Conservation (phyloP, 1,140 invertebrate genomes). For the Drosophila equinoxialis region DNA sequence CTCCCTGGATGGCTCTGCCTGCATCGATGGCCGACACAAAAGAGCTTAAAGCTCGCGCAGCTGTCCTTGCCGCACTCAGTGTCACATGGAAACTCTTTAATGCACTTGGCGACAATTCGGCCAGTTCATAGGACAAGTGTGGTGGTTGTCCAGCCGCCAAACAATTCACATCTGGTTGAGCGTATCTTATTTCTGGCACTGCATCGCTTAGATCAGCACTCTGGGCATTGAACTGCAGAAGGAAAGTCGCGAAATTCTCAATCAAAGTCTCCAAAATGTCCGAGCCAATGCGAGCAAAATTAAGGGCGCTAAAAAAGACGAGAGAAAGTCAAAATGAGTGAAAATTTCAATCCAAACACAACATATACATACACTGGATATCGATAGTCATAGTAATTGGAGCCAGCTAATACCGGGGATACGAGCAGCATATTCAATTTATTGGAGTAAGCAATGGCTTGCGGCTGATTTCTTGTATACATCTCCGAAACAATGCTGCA, state of each 20-base stretch:
- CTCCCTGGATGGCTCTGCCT: constrained; percentile 66
- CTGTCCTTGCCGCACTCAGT: constrained; percentile 69
- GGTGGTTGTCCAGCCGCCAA: constrained; percentile 60
- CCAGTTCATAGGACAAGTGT: constrained; percentile 53
- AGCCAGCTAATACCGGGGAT: constrained; percentile 57
- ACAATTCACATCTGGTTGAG: constrained; percentile 66
- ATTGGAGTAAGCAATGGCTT: constrained; percentile 73
- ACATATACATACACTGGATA: constrained; percentile 71
- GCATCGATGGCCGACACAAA: constrained; percentile 74
- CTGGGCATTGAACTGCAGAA: constrained; percentile 77
- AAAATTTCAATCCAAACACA: background rate
- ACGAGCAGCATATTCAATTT: constrained; percentile 78
- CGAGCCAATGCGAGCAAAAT: constrained; percentile 79
- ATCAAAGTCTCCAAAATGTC: constrained; percentile 76
- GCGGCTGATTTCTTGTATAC: constrained; percentile 67
- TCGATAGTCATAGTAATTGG: constrained; percentile 78
- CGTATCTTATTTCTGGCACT: constrained; percentile 56
- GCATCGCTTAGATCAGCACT: constrained; percentile 53
- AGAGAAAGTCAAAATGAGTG: background rate
- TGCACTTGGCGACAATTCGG: constrained; percentile 56
- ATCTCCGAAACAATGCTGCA: constrained; percentile 79
- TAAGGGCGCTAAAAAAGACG: constrained; percentile 59
- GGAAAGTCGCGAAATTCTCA: constrained; percentile 67
- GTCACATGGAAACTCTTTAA: constrained; percentile 76
- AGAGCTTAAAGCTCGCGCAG: constrained; percentile 61